phyloP scores from a whole-genome alignment of 1,140 invertebrate species.

The Cataglyphis hispanica region DNA sequence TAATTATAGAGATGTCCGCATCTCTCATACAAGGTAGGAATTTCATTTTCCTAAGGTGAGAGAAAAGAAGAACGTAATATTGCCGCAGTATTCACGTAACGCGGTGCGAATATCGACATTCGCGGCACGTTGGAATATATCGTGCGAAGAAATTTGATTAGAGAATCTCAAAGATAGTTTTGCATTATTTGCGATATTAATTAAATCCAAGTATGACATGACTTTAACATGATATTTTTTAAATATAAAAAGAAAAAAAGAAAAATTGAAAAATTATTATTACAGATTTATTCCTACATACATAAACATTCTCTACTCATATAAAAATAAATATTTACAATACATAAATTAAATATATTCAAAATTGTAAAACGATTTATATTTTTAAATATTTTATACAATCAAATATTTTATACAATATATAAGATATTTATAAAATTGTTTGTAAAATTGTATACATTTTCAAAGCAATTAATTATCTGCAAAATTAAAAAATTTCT shows the following conservation, averaged over 20 bases:
- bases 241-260: background rate
- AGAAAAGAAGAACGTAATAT: conserved; percentile 53
- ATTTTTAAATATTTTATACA: no score
- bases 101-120: conserved; percentile 51
- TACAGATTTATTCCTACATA: background rate
- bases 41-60: conserved; percentile 54
- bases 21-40: conserved; percentile 22
- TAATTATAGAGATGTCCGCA: conserved; percentile 40
- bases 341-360: background rate
- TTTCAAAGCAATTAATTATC: background rate
- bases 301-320: background rate
- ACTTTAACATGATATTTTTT: background rate
- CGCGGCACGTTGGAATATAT: conserved; percentile 34
- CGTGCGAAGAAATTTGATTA: background rate
- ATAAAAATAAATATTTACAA: background rate
- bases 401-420: no score
- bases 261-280: background rate
- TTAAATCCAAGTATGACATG: background rate
- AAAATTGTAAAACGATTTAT: background rate
- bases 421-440: no score
- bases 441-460: no score
- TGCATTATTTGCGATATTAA: background rate
- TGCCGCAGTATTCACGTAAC: conserved; percentile 26
- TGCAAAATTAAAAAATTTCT: background rate
- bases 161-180: background rate